These are phyloP conservation scores for Zoanthus solanderi DNA, from an alignment of 92 coral and sea anemone genomes.

Conservation along the genomic window DNA sequence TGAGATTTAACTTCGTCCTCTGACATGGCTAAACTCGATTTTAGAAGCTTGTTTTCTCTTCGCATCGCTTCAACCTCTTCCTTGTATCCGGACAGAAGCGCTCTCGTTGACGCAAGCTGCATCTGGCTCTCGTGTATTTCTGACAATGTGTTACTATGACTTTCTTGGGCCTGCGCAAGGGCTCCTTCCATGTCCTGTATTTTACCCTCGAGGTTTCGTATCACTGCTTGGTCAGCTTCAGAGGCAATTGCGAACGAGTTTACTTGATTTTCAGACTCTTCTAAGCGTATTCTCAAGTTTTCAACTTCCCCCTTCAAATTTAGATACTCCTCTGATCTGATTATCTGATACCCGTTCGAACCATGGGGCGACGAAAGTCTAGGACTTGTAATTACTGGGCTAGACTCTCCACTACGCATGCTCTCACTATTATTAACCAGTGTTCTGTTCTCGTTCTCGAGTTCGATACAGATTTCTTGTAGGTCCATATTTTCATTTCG, in stretches of 20 bases:
- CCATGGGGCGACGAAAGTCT: background rate
- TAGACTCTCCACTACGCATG: slow-evolving; percentile 15
- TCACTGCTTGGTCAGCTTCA: slow-evolving; percentile 92
- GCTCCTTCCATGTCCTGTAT: slow-evolving; percentile 76
- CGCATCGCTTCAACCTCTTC: slow-evolving; percentile 80
- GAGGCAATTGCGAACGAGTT: slow-evolving; percentile 81
- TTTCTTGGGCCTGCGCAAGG: slow-evolving; percentile 73
- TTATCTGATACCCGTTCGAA: slow-evolving; percentile 23
- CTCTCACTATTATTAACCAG: slow-evolving; percentile 47
- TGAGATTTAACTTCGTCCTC: slow-evolving; percentile 86
- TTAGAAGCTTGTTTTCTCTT: slow-evolving; percentile 75
- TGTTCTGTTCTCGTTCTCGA: slow-evolving; percentile 72
- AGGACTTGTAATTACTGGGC: background rate
- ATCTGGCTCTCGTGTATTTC: slow-evolving; percentile 89
- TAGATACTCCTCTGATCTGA: slow-evolving; percentile 46
- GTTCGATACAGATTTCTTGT: slow-evolving; percentile 78
- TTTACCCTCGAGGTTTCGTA: slow-evolving; percentile 83
- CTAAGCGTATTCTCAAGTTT: slow-evolving; percentile 71
- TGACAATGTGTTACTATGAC: slow-evolving; percentile 73
- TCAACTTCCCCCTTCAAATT: slow-evolving; percentile 69
- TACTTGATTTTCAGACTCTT: slow-evolving; percentile 84
- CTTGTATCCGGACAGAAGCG: slow-evolving; percentile 75
- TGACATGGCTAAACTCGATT: slow-evolving; percentile 79
- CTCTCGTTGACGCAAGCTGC: slow-evolving; percentile 81
- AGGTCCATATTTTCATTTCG: slow-evolving; percentile 83